Evolutionary conservation across 2,888 invertebrate genomes (phyloP).

Genomic region (Sarcophaga subvicina): DNA sequence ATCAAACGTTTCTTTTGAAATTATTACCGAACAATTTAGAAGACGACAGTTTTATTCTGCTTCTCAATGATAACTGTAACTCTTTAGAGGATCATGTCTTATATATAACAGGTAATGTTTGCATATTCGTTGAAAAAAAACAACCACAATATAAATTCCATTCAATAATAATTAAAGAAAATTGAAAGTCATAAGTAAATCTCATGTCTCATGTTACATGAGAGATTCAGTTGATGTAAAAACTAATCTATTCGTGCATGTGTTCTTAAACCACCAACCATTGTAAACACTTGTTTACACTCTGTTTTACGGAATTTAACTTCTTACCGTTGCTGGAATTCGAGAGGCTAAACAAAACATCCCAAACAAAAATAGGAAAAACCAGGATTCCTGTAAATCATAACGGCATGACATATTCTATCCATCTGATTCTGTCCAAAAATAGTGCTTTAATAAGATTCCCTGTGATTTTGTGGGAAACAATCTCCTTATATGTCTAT

Average conservation of each 20-base stretch:
- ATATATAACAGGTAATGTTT: conserved; percentile 15
- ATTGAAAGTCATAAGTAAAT: background rate
- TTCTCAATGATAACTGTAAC: conserved; percentile 57
- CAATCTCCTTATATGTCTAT: too few relatives aligned
- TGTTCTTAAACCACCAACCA: background rate
- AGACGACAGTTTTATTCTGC: conserved; percentile 50
- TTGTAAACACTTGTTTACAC: too few relatives aligned
- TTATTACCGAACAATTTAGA: background rate
- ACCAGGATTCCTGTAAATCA: too few relatives aligned
- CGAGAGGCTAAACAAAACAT: background rate
- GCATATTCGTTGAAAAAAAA: background rate
- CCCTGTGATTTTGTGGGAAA: too few relatives aligned
- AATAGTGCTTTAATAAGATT: too few relatives aligned
- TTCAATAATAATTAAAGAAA: conserved; percentile 23
- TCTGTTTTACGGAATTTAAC: background rate
- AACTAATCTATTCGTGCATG: background rate
- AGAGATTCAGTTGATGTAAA: background rate
- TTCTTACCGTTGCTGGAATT: too few relatives aligned
- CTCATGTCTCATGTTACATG: background rate
- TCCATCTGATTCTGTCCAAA: too few relatives aligned
- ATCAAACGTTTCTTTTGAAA: conserved; percentile 1
- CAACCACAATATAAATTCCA: background rate
- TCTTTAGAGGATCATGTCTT: background rate
- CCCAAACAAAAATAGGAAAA: too few relatives aligned
- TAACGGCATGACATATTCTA: too few relatives aligned